Evolutionary conservation across 2,797 vertebrate genomes (phyloP).

Genomic region (Erpetoichthys calabaricus): DNA sequence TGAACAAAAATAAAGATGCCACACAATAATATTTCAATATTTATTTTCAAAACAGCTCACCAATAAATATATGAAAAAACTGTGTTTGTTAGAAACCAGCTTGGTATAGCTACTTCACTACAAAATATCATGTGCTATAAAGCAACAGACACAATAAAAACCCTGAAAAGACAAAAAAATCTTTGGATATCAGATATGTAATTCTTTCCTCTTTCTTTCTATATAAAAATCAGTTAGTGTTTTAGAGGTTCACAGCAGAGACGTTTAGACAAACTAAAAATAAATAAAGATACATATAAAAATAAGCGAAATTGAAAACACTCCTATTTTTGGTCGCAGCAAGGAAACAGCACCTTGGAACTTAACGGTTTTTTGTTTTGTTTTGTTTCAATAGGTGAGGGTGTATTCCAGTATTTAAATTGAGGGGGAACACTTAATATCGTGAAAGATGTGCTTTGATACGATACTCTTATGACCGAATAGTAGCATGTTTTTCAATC

Average conservation of each 20-base stretch:
- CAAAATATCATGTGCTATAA: constrained; percentile 92
- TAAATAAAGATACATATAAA: constrained; percentile 37
- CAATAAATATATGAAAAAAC: constrained; percentile 78
- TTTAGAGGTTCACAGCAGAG: constrained; percentile 66
- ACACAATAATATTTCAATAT: constrained; percentile 61
- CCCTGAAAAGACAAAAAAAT: constrained; percentile 89
- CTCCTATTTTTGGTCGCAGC: constrained; percentile 72
- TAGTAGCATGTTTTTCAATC: too few species aligned
- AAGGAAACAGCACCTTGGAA: constrained; percentile 57
- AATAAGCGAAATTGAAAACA: constrained; percentile 46
- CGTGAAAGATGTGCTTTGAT: too few species aligned
- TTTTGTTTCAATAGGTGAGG: too few species aligned
- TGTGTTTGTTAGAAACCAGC: constrained; percentile 80
- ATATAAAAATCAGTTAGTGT: constrained; percentile 65
- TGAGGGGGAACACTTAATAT: too few species aligned
- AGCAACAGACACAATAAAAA: constrained; percentile 81
- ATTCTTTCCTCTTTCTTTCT: constrained; percentile 33
- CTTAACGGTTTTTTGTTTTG: constrained; percentile 7
- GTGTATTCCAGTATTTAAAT: too few species aligned
- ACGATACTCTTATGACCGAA: too few species aligned
- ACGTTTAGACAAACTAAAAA: constrained; percentile 20
- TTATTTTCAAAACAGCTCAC: constrained; percentile 83
- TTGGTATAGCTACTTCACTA: constrained; percentile 74
- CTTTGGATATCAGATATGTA: constrained; percentile 85
- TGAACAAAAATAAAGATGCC: constrained; percentile 30